Base-by-base conservation (phyloP, 2,797 vertebrate species). In the Anolis apletophallus region DNA sequence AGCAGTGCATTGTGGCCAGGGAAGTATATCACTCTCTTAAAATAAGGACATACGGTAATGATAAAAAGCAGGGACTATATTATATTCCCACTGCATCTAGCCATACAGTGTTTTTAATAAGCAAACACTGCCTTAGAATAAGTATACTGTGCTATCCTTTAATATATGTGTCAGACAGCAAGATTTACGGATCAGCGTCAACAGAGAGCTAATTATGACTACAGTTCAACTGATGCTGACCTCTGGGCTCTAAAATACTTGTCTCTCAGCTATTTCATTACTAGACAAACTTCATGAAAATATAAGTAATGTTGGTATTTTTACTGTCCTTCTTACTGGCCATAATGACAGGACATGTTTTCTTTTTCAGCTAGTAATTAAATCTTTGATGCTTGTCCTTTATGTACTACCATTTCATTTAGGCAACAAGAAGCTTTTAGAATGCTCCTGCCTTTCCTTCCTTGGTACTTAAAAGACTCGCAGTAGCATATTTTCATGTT, bases 391-490 rank as follows among this genome's bases (percentile, higher is more conserved):
- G 81, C 36, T 61, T 1, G 0, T 61, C 50, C 9, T 87, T 87
- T 86, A 50, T 0, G 0, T 67, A 77, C 76, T 36, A 61, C 83
- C 59, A 21, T 69, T 72, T 80, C 50, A 68, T 84, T 86, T 75
- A 83, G 36, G 67, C 23, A 57, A 86, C 73, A 64, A n/a, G 40
- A 36, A 19, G 85, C 69, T 29, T 85, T 77, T 72, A 84, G 59
- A 34, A 88, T 36, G 55, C 86, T 87, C 50, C 57, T 91, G 50
- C 55, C 7, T 12, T 64, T 91, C 78, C 87, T 64, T 91, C 78
- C 87, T 84, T 85, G 88, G 17, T 46, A 36, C 76, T 90, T 54
- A 91, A 88, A 87, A 80, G 46, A 84, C 26, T 88, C 77, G 69
- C 77, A 85, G 64, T 23, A 46, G 26, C 21, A 64, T 68, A 73